These are phyloP conservation scores for Siphamia tubifer DNA, from an alignment of 2,113 vertebrate species.

Conservation along the genomic window DNA sequence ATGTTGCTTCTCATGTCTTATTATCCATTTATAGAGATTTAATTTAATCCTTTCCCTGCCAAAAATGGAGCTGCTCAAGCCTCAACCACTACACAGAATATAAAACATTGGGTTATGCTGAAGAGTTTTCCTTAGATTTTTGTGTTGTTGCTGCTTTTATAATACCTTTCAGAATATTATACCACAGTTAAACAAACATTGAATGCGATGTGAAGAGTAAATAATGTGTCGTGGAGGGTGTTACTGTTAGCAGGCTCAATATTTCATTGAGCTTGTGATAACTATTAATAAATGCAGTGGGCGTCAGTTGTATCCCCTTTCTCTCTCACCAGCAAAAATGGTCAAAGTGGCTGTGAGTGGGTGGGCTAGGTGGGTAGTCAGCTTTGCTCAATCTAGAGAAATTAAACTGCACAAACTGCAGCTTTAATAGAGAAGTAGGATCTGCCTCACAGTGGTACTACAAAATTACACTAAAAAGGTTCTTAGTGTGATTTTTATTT, in stretches of 20 bases:
- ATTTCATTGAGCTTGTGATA: background rate
- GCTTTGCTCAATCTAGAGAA: background rate
- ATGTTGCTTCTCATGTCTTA: slow-evolving; percentile 9
- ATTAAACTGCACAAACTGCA: background rate
- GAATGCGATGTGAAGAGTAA: background rate
- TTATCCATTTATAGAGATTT: slow-evolving; percentile 47
- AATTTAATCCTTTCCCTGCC: slow-evolving; percentile 13
- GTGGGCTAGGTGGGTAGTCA: slow-evolving; percentile 17
- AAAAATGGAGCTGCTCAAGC: background rate
- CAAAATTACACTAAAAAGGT: too few species aligned
- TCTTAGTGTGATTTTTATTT: background rate
- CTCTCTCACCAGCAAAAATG: slow-evolving; percentile 3
- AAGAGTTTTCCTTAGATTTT: too few species aligned
- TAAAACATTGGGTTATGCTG: too few species aligned
- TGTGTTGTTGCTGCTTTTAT: too few species aligned
- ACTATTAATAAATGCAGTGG: background rate
- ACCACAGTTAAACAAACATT: background rate
- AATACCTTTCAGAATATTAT: background rate
- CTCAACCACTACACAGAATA: background rate
- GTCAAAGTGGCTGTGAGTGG: slow-evolving; percentile 37
- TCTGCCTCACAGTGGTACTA: too few species aligned
- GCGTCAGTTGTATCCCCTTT: background rate
- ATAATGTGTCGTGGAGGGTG: background rate
- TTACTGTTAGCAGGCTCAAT: background rate
- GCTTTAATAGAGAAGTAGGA: background rate